These are phyloP conservation scores for Gymnarchus niloticus DNA, from an alignment of 2,113 vertebrate genomes.

Conservation along the genomic window DNA sequence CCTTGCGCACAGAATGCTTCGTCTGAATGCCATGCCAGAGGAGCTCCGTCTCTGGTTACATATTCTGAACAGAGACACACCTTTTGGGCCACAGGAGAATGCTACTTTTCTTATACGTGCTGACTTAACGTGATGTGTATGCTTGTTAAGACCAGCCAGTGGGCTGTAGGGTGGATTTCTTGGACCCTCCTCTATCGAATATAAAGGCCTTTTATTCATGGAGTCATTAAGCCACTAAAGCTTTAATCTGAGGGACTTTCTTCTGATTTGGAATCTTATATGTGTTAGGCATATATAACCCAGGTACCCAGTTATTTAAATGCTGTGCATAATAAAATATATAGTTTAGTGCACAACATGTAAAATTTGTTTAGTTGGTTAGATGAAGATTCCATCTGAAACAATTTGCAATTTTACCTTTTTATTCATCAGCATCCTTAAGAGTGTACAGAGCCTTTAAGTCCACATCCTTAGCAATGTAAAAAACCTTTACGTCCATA, in stretches of 20 bases:
- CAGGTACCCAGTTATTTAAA: background rate
- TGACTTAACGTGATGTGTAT: background rate
- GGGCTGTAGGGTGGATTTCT: background rate
- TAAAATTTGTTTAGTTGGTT: background rate
- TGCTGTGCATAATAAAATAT: background rate
- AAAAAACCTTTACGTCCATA: too few species aligned
- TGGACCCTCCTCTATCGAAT: too few species aligned
- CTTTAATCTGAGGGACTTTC: background rate
- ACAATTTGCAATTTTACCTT: too few species aligned
- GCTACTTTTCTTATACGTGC: background rate
- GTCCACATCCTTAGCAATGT: too few species aligned
- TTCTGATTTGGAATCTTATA: background rate
- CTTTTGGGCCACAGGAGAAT: background rate
- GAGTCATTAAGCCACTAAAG: background rate
- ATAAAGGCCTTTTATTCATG: background rate
- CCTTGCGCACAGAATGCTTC: constrained; percentile 36
- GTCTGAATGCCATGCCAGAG: constrained; percentile 13
- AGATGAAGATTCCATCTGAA: too few species aligned
- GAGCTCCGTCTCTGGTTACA: constrained; percentile 15
- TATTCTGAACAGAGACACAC: background rate
- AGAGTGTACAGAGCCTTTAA: too few species aligned
- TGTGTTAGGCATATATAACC: background rate
- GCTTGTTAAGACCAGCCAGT: background rate
- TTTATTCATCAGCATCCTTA: too few species aligned
- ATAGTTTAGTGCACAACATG: background rate